Evolutionary conservation across 1,140 invertebrate species (phyloP), one percentile per base, ranked within the genome.

Genomic region (Neodiprion virginianus): DNA sequence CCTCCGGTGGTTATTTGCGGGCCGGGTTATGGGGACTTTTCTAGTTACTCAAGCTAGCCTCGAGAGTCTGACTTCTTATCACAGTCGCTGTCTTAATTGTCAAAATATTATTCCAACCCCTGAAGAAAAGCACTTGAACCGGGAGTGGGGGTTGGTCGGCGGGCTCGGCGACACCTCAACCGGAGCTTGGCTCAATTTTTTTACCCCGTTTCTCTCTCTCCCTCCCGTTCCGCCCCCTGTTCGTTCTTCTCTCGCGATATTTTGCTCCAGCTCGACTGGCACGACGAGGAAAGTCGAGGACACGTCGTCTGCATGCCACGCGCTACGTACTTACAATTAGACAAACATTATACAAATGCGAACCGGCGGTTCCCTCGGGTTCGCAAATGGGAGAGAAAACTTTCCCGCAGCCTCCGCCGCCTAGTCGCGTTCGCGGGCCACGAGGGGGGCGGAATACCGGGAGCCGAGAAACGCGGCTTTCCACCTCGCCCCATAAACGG

Each of bases 181-280:
- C 53, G 53, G 53, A 61, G 53, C 53, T 5, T 5, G 53, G 53
- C 28, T 40, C 28, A 72, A 49, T 49, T 72, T 14, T 28, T 72
- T 61, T 23, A 1, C 21, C 70, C 67, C 77, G 66, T 77, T 71
- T 23, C 61, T 47, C 28, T 14, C 69, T 71, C 66, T 65, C 75
- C 14, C 21, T 48, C 49, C 49, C 72, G 53, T 66, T 71, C 68
- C 48, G 28, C 49, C 53, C 11, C 53, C 48, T 8, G 11, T 21
- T 69, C 53, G 21, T 21, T 71, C 69, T 70, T 69, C 65, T 69
- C 73, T 74, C 73, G 53, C 73, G 23, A 74, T 53, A 14, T 23
- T 74, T 74, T 49, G 47, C 40, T 21, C 47, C 47, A 48, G 23
- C 61, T 23, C 48, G 12, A 7, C 28, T 40, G 28, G 28, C 28